Evolutionary conservation across 2,113 vertebrate genomes (phyloP).

Genomic region (Proterorhinus semilunaris): DNA sequence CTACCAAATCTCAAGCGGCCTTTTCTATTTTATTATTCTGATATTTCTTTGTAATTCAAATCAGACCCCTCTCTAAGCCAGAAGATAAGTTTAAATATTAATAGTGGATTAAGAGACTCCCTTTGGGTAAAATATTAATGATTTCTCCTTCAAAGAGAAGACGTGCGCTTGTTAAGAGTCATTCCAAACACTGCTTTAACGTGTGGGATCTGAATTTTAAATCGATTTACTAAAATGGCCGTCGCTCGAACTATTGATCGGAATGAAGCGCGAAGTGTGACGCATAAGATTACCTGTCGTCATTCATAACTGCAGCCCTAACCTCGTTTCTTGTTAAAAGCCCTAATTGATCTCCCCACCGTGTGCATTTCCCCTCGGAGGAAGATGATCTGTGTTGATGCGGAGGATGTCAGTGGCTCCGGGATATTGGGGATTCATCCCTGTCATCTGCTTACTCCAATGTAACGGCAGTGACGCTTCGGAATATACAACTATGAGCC

Average conservation of each 20-base stretch:
- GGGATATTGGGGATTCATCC: slow-evolving; percentile 15
- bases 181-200: slow-evolving; percentile 44
- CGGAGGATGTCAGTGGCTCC: slow-evolving; percentile 32
- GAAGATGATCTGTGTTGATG: slow-evolving; percentile 35
- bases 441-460: slow-evolving; percentile 12
- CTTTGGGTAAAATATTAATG: slow-evolving; percentile 71
- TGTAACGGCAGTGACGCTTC: too few species aligned
- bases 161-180: slow-evolving; percentile 28
- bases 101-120: slow-evolving; percentile 72
- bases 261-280: slow-evolving; percentile 12
- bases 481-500: too few species aligned
- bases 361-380: slow-evolving; percentile 29
- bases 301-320: slow-evolving; percentile 25
- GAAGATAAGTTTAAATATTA: slow-evolving; percentile 66
- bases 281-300: slow-evolving; percentile 28
- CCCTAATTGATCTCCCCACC: slow-evolving; percentile 36
- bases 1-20: slow-evolving; percentile 17
- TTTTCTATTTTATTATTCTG: slow-evolving; percentile 35
- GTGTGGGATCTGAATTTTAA: slow-evolving; percentile 25
- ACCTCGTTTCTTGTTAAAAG: slow-evolving; percentile 26
- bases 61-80: slow-evolving; percentile 49
- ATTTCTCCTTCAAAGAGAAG: slow-evolving; percentile 49
- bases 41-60: slow-evolving; percentile 68
- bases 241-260: slow-evolving; percentile 24
- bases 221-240: slow-evolving; percentile 21